Conservation (phyloP, 2,888 invertebrate genomes). For the Tholera decimalis region DNA sequence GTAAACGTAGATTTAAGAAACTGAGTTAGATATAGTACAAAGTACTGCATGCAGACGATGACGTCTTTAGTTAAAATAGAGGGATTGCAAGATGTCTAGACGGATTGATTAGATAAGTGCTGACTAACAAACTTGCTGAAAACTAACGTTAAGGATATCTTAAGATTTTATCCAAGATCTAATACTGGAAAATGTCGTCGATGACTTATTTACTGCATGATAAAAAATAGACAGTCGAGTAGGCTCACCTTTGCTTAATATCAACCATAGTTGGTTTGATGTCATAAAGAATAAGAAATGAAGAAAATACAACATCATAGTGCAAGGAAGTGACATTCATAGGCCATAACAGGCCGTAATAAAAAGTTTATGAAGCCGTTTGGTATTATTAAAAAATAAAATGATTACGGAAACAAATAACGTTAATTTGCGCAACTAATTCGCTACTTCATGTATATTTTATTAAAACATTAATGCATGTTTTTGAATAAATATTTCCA, state of each 20-base stretch:
- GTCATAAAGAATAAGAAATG: conserved; percentile 40
- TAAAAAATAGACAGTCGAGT: conserved; percentile 36
- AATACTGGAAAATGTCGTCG: background rate
- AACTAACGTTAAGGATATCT: conserved; percentile 32
- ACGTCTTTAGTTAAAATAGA: conserved; percentile 40
- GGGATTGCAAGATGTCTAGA: conserved; percentile 57
- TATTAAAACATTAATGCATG: conserved; percentile 64
- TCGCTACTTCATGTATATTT: conserved; percentile 48
- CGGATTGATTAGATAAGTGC: conserved; percentile 50
- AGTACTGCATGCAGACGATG: conserved; percentile 29
- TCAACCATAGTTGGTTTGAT: conserved; percentile 27
- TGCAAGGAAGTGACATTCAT: conserved; percentile 29
- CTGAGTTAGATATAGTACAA: conserved; percentile 1
- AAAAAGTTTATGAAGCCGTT: conserved; percentile 51
- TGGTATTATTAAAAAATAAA: conserved; percentile 26
- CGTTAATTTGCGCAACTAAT: conserved; percentile 51
- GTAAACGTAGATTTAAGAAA: background rate
- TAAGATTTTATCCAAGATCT: conserved; percentile 29
- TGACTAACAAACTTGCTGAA: conserved; percentile 23
- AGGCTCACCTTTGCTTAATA: conserved; percentile 30
- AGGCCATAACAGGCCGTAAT: conserved; percentile 32
- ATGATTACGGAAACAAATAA: conserved; percentile 52
- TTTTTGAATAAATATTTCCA: conserved; percentile 67
- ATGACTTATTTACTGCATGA: conserved; percentile 14
- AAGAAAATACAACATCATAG: conserved; percentile 22